phyloP scores from a whole-genome alignment of 2,888 invertebrate species.

The Erebia palarica region DNA sequence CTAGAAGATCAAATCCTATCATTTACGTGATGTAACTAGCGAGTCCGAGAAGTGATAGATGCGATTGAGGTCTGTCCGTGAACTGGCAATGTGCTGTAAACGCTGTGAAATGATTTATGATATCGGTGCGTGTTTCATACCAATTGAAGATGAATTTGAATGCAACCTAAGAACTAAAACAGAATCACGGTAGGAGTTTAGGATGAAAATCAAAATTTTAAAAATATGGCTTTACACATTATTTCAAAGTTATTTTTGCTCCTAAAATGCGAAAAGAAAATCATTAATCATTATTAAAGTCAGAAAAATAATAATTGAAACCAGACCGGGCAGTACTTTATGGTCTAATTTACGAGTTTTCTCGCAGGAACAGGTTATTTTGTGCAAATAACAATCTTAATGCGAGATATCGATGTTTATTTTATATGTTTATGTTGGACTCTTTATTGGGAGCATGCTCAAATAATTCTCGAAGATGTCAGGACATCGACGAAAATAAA shows the following conservation, averaged over 20 bases:
- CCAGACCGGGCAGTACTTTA: slow-evolving; percentile 58
- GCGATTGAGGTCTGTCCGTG: slow-evolving; percentile 50
- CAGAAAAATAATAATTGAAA: slow-evolving; percentile 71
- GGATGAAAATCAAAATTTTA: neutral
- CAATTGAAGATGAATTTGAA: slow-evolving; percentile 49
- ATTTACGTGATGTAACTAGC: slow-evolving; percentile 72
- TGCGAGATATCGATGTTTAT: slow-evolving; percentile 64
- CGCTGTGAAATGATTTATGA: slow-evolving; percentile 54
- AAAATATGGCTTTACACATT: neutral
- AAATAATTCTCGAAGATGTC: slow-evolving; percentile 48
- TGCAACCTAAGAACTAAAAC: neutral
- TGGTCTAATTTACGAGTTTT: slow-evolving; percentile 68
- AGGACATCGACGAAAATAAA: slow-evolving; percentile 19
- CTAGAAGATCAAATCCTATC: slow-evolving; percentile 54
- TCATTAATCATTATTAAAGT: slow-evolving; percentile 67
- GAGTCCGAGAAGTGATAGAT: slow-evolving; percentile 33
- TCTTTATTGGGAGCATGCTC: slow-evolving; percentile 59
- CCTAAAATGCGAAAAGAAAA: slow-evolving; percentile 44
- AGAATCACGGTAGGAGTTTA: neutral
- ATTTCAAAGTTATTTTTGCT: slow-evolving; percentile 6
- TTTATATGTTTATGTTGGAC: slow-evolving; percentile 53
- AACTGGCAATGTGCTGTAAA: slow-evolving; percentile 55
- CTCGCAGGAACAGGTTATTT: slow-evolving; percentile 57
- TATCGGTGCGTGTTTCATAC: slow-evolving; percentile 44
- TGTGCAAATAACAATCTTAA: slow-evolving; percentile 60